A percentile compares a stretch with the other conserved stretches of the same genome.
These are phyloP conservation scores for Threskiornis aethiopicus DNA, from an alignment of 2,797 vertebrate species.

Conservation along the genomic window DNA sequence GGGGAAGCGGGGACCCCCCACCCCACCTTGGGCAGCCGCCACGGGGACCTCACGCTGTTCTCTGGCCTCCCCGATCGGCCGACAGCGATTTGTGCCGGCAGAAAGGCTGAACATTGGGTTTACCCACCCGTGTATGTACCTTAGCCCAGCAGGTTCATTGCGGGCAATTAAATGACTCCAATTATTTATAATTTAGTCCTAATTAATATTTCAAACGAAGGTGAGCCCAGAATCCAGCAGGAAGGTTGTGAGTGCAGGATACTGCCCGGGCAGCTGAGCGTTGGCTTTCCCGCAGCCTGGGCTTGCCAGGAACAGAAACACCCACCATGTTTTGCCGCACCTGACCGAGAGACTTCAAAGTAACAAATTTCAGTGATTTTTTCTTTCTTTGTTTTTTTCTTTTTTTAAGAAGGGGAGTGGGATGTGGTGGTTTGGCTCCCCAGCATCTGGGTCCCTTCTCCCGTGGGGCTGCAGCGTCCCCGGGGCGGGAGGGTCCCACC, in stretches of 20 bases:
- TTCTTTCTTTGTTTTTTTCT: too few species aligned
- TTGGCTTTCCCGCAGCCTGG: too few species aligned
- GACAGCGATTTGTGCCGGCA: rapidly evolving
- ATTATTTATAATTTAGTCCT: constrained; percentile 60
- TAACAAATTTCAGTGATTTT: not conserved
- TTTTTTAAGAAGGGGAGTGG: not conserved
- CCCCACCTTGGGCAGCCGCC: not conserved
- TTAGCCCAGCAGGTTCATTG: constrained; percentile 40
- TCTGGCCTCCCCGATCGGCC: not conserved
- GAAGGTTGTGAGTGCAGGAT: constrained; percentile 46
- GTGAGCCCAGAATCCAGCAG: constrained; percentile 66
- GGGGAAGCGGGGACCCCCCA: not conserved
- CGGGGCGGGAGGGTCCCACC: not conserved
- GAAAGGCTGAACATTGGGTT: not conserved
- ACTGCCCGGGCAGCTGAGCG: constrained; percentile 33
- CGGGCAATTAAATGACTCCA: constrained; percentile 50
- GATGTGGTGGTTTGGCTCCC: not conserved
- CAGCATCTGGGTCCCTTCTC: not conserved
- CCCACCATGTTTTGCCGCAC: rapidly evolving
- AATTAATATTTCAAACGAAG: constrained; percentile 60
- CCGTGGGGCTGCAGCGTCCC: not conserved
- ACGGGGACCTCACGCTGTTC: not conserved
- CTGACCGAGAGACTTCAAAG: not conserved
- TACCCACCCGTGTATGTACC: rapidly evolving
- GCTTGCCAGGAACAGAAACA: not conserved